A percentile compares a stretch with the other conserved stretches of the same genome.
phyloP scores from a whole-genome alignment of 2,113 vertebrate species.

The Osmerus eperlanus region DNA sequence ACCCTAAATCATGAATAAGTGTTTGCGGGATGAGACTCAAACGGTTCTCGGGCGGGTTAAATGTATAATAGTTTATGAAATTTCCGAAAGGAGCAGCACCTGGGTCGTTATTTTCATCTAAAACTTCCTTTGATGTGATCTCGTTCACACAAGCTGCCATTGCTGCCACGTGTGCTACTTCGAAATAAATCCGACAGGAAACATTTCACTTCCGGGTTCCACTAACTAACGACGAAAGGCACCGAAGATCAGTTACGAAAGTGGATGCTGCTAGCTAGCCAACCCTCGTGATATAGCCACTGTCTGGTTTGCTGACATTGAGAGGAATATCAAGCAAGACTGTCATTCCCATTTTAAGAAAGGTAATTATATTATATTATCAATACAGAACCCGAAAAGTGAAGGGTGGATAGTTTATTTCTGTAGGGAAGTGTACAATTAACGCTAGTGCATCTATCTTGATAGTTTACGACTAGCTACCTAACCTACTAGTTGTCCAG shows the following conservation, averaged over 20 bases:
- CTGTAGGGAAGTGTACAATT: no score
- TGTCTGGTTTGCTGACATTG: slow-evolving; percentile 49
- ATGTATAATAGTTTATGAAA: slow-evolving; percentile 87
- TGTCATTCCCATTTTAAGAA: neutral
- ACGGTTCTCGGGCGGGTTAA: slow-evolving; percentile 86
- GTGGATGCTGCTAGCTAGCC: slow-evolving; percentile 12
- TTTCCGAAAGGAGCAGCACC: slow-evolving; percentile 89
- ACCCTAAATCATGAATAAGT: slow-evolving; percentile 69
- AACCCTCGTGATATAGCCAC: neutral
- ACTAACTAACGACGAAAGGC: no score
- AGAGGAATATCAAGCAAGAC: neutral
- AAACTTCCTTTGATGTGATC: neutral
- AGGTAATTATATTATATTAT: slow-evolving; percentile 34
- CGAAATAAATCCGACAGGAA: slow-evolving; percentile 27
- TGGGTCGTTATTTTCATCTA: slow-evolving; percentile 55
- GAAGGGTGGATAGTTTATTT: neutral
- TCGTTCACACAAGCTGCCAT: slow-evolving; percentile 49
- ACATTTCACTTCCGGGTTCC: no score
- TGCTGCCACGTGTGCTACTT: slow-evolving; percentile 7
- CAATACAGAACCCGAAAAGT: neutral
- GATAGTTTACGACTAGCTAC: no score
- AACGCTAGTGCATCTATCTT: no score
- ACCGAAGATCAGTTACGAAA: slow-evolving; percentile 31
- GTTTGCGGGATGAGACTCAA: slow-evolving; percentile 76
- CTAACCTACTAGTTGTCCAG: no score